phyloP scores from a whole-genome alignment of 2,113 vertebrate genomes.

The Nyctereutes procyonoides region DNA sequence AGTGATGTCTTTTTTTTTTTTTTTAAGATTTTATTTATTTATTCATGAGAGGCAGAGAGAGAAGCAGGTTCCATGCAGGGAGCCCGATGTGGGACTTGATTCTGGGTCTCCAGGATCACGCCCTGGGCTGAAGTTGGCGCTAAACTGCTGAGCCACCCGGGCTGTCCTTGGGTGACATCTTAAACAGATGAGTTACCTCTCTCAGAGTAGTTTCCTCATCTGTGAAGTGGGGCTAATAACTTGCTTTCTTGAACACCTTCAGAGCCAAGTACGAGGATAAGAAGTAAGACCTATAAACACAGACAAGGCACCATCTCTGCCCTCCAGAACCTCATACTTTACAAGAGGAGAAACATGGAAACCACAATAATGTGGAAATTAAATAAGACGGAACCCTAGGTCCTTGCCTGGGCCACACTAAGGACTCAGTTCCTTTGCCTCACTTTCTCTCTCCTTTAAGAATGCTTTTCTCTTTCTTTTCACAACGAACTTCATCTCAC shows the following conservation, averaged over 20 bases:
- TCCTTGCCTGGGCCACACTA: no score
- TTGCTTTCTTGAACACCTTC: not conserved
- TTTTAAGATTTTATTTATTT: no score
- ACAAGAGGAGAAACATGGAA: not conserved
- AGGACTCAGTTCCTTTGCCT: not conserved
- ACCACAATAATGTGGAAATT: not conserved
- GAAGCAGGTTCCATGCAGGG: no score
- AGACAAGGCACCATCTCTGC: not conserved
- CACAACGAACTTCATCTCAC: not conserved
- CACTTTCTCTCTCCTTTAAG: not conserved
- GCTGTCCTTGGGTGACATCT: not conserved
- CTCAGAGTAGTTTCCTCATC: not conserved
- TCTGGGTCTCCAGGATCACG: no score
- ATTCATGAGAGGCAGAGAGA: no score
- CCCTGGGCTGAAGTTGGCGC: no score
- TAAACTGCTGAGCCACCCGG: no score
- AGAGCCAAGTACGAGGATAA: not conserved
- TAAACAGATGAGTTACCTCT: not conserved
- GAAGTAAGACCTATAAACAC: not conserved
- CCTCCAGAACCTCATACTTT: not conserved
- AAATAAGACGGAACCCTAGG: not conserved
- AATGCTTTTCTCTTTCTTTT: not conserved
- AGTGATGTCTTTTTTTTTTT: not conserved
- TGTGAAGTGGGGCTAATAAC: conserved; percentile 1
- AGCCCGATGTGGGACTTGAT: no score